These are phyloP conservation scores for Picathartes gymnocephalus DNA, from an alignment of 2,113 vertebrate genomes.

Conservation along the genomic window DNA sequence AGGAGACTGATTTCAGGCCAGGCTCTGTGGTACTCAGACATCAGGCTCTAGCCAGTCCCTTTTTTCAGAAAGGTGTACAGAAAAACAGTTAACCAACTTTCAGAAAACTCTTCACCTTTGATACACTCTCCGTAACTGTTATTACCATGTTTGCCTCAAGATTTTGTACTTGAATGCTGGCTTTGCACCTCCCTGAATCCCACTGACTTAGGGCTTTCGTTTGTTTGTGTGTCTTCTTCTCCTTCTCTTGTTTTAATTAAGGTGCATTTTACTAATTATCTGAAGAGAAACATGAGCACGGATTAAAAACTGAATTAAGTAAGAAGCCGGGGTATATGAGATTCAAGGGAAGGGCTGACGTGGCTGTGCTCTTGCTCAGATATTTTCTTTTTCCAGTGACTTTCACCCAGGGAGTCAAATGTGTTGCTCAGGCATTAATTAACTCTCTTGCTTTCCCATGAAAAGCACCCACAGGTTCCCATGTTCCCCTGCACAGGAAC, in stretches of 20 bases:
- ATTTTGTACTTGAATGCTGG: not conserved
- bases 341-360: not conserved
- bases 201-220: not conserved
- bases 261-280: slow-evolving; percentile 3
- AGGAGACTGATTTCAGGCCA: not conserved
- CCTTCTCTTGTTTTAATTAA: slow-evolving; percentile 5
- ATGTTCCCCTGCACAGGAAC: not conserved
- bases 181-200: not conserved
- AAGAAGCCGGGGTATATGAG: not conserved
- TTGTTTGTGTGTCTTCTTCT: not conserved
- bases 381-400: not conserved
- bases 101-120: not conserved
- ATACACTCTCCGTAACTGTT: not conserved
- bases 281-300: not conserved
- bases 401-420: not conserved
- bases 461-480: not conserved
- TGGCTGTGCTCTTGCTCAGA: not conserved
- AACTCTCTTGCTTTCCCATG: not conserved
- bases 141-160: not conserved
- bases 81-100: not conserved
- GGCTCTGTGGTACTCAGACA: not conserved
- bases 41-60: not conserved
- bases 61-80: not conserved
- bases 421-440: not conserved
- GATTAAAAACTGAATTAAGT: not conserved